A percentile compares a stretch with the other conserved stretches of the same genome.
These are phyloP conservation scores for Ellobium chinense DNA, from an alignment of 2,888 invertebrate species.

Conservation along the genomic window DNA sequence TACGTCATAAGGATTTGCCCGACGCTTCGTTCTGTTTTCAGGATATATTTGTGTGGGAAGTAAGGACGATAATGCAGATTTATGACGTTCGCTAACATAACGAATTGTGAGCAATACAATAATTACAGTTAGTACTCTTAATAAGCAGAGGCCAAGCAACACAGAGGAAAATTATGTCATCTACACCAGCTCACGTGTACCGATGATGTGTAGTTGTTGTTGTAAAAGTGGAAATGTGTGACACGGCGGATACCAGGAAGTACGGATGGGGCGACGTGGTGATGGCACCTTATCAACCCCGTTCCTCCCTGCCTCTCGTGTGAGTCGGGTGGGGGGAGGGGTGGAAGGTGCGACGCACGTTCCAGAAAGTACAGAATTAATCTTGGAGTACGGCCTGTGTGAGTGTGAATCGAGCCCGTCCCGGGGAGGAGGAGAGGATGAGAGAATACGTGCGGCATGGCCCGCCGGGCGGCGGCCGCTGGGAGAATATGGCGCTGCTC, in stretches of 20 bases:
- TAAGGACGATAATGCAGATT: too few species aligned
- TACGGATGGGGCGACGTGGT: background rate
- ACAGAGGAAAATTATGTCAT: too few species aligned
- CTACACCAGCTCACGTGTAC: too few species aligned
- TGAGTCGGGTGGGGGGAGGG: background rate
- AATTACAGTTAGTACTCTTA: too few species aligned
- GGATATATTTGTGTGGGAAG: too few species aligned
- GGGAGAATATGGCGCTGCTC: conserved; percentile 22
- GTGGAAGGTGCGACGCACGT: background rate
- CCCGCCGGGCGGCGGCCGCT: background rate
- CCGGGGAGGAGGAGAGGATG: conserved; percentile 7
- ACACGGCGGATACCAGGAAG: background rate
- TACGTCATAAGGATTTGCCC: too few species aligned
- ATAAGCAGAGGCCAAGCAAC: too few species aligned
- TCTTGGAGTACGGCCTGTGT: background rate
- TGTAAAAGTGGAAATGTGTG: background rate
- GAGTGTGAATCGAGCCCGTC: conserved; percentile 6
- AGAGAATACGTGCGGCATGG: background rate
- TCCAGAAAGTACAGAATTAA: background rate
- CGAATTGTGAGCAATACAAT: too few species aligned
- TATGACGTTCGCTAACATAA: too few species aligned
- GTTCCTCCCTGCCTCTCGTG: background rate
- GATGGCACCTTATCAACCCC: too few species aligned
- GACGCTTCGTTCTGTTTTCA: too few species aligned
- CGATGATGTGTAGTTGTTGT: background rate